Base-by-base conservation (phyloP, 92 coral and sea anemone genomes). In the Scolanthus callimorphus region DNA sequence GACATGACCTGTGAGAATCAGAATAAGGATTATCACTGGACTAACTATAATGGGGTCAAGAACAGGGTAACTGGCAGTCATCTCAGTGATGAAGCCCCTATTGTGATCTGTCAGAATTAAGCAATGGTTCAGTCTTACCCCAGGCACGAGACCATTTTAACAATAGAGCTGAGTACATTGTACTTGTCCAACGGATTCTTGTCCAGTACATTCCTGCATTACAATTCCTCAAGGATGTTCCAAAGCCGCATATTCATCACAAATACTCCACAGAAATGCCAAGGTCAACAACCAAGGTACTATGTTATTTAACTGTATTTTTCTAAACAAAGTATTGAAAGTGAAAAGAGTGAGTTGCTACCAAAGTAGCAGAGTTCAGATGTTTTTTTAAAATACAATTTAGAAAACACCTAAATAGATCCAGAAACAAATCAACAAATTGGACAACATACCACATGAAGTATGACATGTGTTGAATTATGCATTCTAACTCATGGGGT, bases 1-100 rank as follows among this genome's bases (percentile, higher is more conserved):
- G 25, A 11, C 1, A 63, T 63, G 70, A 63, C 70, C 1, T 22
- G 51, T 19, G 17, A 0, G 13, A 49, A 63, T 49, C 70, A 63
- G 13, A 63, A 63, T 21, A 50, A 27, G 27, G 70, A 63, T 28
- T 19, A 46, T 3, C 70, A 63, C 47, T 63, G 70, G 70, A 44
- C 51, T 11, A 63, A 63, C 12, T 46, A 63, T 20, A 63, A 50
- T 30, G 0, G 47, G 2, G 27, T 63, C 9, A 15, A 2, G 23
- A 63, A 50, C 24, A 0, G 61, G 49, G 61, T 63, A 11, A 13
- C 62, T 0, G 70, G 44, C 17, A 45, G 31, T 49, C 61, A 63
- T 31, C 60, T 63, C 1, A 21, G 44, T 2, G 46, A 63, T 28
- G 23, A 48, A 12, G 24, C 1, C 4, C 62, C 44, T 20, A 48